Evolutionary conservation across 2,888 invertebrate species (phyloP), one percentile per base, ranked within the genome.

Genomic region (Macrophya alboannulata): DNA sequence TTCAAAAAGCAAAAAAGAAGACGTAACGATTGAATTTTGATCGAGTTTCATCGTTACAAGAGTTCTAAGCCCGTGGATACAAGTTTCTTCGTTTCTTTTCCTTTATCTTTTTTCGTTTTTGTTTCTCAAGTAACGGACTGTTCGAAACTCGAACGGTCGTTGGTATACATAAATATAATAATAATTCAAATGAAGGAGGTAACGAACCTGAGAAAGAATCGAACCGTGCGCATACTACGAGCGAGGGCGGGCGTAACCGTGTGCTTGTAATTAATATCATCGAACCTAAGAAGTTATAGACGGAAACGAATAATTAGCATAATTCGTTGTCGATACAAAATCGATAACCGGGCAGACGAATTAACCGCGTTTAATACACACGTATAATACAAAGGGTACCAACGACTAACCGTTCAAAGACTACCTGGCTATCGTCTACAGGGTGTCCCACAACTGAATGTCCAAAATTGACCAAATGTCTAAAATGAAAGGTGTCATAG

Each of bases 281-380:
- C 83, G 45, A 17, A 31, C 48, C 83, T 48, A 51, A 65, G 83
- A 71, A 83, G 83, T 83, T 83, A 83, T 83, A 76, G 85, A 68
- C 31, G 51, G 76, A 85, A 85, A 68, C 68, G 77, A 77, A 40
- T 74, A 74, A 85, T 85, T 81, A 81, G 85, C 85, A 81, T 85
- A 85, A 82, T 85, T 59, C 72, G 71, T 40, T 79, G 85, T 85
- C 81, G 85, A 81, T 82, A 72, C 68, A n/a, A 79, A 76, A 68
- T 79, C 76, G 85, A 85, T 85, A 79, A 85, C 65, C 37, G 77
- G 3, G 62, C 76, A 25, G n/a, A 84, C 71, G 55, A 77, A 55
- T 55, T 55, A 31, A n/a, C 6, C 51, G 31, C 25, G 45, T 74
- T 45, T 17, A 17, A 9, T 74, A 31, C 31, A 74, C n/a, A 45